phyloP scores from a whole-genome alignment of 1,140 invertebrate genomes.

The Drosophila nigrodunni region DNA sequence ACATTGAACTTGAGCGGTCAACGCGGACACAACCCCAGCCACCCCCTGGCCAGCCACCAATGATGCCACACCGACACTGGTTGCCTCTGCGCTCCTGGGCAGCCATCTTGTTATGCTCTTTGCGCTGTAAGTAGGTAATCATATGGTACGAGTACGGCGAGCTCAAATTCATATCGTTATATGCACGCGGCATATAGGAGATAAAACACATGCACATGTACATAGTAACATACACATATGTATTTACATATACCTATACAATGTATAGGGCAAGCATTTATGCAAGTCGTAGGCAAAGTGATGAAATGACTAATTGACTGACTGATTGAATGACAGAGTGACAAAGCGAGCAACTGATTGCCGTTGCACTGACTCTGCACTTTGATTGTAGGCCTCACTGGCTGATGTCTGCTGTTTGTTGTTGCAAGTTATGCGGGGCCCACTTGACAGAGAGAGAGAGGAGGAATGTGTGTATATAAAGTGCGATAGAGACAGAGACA shows the following conservation, averaged over 20 bases:
- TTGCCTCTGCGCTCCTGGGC: neutral
- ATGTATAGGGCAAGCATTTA: constrained; percentile 5
- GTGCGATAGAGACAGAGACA: neutral
- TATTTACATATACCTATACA: neutral
- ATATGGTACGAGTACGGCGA: constrained; percentile 2
- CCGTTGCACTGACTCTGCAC: constrained; percentile 20
- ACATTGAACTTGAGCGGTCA: constrained; percentile 40
- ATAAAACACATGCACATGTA: neutral
- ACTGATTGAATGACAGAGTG: constrained; percentile 30
- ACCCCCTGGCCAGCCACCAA: neutral
- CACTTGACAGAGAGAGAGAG: constrained; percentile 1
- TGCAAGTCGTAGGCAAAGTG: constrained; percentile 19
- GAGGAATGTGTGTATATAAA: neutral
- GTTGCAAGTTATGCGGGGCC: constrained; percentile 40
- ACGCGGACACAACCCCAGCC: neutral
- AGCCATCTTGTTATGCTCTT: no score
- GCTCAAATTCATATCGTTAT: constrained; percentile 11
- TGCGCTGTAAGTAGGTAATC: constrained; percentile 7
- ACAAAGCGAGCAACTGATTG: constrained; percentile 13
- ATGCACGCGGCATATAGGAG: neutral
- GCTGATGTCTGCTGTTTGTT: constrained; percentile 17
- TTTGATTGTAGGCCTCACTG: constrained; percentile 30
- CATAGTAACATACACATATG: neutral
- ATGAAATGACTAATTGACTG: constrained; percentile 32
- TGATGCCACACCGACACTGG: neutral